These are phyloP conservation scores for Ascaphus truei DNA, from an alignment of 2,113 vertebrate genomes.

Conservation along the genomic window DNA sequence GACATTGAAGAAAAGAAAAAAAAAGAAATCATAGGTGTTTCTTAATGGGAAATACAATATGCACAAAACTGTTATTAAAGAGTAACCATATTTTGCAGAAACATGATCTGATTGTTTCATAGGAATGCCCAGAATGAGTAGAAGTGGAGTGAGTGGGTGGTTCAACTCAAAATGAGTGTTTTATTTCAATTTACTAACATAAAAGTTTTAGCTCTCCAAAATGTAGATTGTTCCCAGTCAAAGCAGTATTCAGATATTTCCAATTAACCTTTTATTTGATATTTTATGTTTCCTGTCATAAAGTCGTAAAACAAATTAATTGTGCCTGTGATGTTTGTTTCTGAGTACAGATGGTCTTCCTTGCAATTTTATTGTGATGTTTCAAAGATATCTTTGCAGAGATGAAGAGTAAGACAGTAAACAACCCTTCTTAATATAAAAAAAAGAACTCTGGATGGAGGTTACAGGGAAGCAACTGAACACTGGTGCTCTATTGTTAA, in stretches of 20 bases:
- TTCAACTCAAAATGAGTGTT: constrained; percentile 56
- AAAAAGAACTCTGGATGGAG: constrained; percentile 57
- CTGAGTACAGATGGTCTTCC: constrained; percentile 71
- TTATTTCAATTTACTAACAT: constrained; percentile 52
- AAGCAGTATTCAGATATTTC: constrained; percentile 70
- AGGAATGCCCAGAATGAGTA: constrained; percentile 55
- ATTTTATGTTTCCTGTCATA: constrained; percentile 80
- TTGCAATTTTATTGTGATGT: constrained; percentile 62
- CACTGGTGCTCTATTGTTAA: background rate
- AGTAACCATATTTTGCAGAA: constrained; percentile 23
- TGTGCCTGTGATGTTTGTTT: constrained; percentile 71
- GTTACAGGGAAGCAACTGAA: constrained; percentile 12
- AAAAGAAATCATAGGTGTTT: too few species aligned
- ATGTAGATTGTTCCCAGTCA: constrained; percentile 57
- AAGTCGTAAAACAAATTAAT: constrained; percentile 74
- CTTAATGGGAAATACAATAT: too few species aligned
- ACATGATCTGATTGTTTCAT: constrained; percentile 39
- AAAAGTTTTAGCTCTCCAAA: constrained; percentile 51
- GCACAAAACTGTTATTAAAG: background rate
- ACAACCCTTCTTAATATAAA: constrained; percentile 55
- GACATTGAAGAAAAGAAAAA: too few species aligned
- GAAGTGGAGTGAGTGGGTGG: constrained; percentile 50
- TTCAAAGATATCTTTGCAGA: constrained; percentile 61
- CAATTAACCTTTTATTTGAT: constrained; percentile 79
- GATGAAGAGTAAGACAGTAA: constrained; percentile 56